Percentiles rank a stretch among this genome's conserved stretches.
These are phyloP conservation scores for Coracias cyanogaster DNA, from an alignment of 2,797 vertebrate genomes.

Conservation along the genomic window DNA sequence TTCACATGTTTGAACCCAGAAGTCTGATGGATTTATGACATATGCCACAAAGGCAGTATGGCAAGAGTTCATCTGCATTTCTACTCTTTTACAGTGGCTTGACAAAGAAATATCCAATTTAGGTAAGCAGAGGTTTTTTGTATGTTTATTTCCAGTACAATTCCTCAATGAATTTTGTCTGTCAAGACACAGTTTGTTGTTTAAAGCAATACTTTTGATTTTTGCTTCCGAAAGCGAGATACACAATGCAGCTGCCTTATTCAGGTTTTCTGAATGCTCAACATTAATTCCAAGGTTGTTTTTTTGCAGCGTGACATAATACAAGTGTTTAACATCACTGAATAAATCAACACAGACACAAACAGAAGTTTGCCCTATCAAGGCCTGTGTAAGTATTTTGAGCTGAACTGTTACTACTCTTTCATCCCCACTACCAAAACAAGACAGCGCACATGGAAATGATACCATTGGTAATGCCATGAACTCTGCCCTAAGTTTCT, in stretches of 20 bases:
- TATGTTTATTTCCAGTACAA: slow-evolving; percentile 24
- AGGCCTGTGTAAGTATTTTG: slow-evolving; percentile 79
- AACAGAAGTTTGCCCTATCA: slow-evolving; percentile 81
- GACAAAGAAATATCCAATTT: background rate
- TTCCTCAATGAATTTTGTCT: background rate
- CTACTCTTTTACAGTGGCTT: slow-evolving; percentile 67
- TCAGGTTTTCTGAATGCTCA: background rate
- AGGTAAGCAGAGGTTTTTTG: background rate
- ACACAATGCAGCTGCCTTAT: background rate
- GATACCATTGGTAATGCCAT: slow-evolving; percentile 83
- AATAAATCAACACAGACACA: slow-evolving; percentile 79
- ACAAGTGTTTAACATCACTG: slow-evolving; percentile 74
- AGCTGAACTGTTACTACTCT: slow-evolving; percentile 78
- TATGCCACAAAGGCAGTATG: slow-evolving; percentile 84
- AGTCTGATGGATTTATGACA: slow-evolving; percentile 85
- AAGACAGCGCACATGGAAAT: slow-evolving; percentile 86
- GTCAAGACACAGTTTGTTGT: background rate
- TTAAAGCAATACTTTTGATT: background rate
- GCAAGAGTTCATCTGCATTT: slow-evolving; percentile 74
- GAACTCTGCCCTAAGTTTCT: slow-evolving; percentile 84
- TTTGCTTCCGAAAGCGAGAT: background rate
- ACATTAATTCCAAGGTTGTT: background rate
- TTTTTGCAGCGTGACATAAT: slow-evolving; percentile 81
- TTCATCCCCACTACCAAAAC: slow-evolving; percentile 72
- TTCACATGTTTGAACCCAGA: slow-evolving; percentile 87